Conservation (phyloP, 37 sponge, comb jelly and placozoan genomes). For the Geodia barretti region DNA sequence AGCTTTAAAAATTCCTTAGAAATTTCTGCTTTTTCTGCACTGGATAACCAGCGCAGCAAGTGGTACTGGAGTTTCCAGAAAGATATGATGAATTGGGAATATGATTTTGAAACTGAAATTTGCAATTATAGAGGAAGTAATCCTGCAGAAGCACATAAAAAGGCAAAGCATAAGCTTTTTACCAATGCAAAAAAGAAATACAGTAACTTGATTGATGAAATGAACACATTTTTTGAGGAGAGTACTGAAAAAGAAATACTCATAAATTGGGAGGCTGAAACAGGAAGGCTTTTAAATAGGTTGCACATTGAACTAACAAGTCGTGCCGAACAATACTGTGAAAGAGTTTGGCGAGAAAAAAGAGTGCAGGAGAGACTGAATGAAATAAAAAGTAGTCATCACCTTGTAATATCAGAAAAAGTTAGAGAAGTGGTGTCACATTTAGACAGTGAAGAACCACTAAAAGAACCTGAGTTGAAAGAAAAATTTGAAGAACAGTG, state of each 20-base stretch:
- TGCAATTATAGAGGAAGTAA: not conserved
- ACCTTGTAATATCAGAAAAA: not conserved
- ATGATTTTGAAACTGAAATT: not conserved
- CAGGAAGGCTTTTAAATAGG: not conserved
- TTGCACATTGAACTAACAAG: too few relatives aligned
- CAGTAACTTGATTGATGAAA: not conserved
- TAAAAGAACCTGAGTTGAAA: not conserved
- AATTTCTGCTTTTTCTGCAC: slow-evolving; percentile 7
- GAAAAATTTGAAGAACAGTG: not conserved
- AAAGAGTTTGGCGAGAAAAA: not conserved
- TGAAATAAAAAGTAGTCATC: not conserved
- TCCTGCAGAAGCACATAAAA: not conserved
- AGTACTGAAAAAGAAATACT: not conserved
- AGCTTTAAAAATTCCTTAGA: slow-evolving; percentile 46
- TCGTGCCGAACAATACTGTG: not conserved
- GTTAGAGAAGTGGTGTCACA: not conserved
- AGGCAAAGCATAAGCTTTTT: not conserved
- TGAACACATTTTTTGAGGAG: not conserved
- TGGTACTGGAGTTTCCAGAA: slow-evolving; percentile 35
- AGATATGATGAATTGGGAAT: not conserved
- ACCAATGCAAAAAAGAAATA: too few relatives aligned
- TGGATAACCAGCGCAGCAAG: slow-evolving; percentile 11
- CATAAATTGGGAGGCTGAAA: not conserved
- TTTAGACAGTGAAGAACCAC: not conserved
- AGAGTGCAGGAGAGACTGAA: not conserved